phyloP scores from a whole-genome alignment of 1,140 invertebrate genomes.

The Hyles vespertilio region DNA sequence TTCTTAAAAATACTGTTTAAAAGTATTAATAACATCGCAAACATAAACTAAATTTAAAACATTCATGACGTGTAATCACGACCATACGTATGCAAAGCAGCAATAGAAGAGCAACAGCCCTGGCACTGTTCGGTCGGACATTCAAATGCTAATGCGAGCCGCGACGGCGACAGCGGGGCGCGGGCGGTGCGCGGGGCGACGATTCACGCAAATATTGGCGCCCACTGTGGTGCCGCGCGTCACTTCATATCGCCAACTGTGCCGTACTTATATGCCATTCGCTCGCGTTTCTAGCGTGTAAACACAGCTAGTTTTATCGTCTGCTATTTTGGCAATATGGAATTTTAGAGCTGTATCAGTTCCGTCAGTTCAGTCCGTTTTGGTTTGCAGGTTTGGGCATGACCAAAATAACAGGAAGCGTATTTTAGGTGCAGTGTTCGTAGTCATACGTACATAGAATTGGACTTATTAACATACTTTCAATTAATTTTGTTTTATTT shows the following conservation, averaged over 20 bases:
- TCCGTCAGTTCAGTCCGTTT: no score
- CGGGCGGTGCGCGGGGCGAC: neutral
- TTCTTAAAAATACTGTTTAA: neutral
- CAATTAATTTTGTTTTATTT: no score
- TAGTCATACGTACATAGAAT: no score
- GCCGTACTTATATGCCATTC: neutral
- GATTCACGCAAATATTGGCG: constrained; percentile 12
- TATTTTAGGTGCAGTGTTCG: no score
- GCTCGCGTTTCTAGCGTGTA: no score
- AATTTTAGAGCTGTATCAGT: neutral
- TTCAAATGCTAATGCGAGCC: constrained; percentile 18
- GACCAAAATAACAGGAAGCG: no score
- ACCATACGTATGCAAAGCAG: no score
- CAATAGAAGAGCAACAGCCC: neutral
- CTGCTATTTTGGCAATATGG: neutral
- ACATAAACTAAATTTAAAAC: neutral
- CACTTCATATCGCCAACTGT: neutral
- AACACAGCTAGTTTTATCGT: no score
- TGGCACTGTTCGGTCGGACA: neutral
- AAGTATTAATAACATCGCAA: neutral
- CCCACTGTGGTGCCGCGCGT: no score
- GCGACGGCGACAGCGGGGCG: neutral
- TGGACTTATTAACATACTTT: no score
- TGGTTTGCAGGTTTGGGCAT: no score
- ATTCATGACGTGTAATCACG: neutral